phyloP scores from a whole-genome alignment of 2,888 invertebrate genomes.

The Danaus chrysippus region DNA sequence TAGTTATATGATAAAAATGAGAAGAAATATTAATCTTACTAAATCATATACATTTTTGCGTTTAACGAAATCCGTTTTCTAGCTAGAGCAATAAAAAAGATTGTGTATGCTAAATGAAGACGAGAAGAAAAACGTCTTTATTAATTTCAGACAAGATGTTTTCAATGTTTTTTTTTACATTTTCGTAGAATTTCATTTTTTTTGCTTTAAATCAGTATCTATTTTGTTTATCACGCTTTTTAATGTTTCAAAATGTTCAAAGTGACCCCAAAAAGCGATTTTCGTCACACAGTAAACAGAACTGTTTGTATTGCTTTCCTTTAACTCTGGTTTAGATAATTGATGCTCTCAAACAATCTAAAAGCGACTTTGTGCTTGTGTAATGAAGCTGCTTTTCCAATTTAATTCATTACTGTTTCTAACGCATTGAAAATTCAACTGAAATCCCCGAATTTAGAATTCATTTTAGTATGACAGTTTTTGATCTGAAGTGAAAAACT shows the following conservation, averaged over 20 bases:
- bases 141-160: no score
- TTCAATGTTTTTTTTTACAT: no score
- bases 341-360: not conserved
- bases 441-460: not conserved
- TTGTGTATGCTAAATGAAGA: no score
- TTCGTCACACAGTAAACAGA: constrained; percentile 14
- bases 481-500: not conserved
- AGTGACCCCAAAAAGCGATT: not conserved
- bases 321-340: constrained; percentile 13
- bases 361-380: constrained; percentile 10
- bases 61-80: no score
- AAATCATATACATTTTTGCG: no score
- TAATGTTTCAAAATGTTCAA: not conserved
- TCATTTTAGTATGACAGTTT: not conserved
- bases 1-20: no score
- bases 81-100: no score
- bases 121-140: no score
- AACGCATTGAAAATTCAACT: not conserved
- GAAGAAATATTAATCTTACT: no score
- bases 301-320: constrained; percentile 14
- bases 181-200: no score
- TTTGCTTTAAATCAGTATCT: no score
- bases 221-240: no score
- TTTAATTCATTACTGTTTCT: not conserved
- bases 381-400: not conserved